phyloP scores from a whole-genome alignment of 1,140 invertebrate genomes.

The Pseudobourletiella spinata region DNA sequence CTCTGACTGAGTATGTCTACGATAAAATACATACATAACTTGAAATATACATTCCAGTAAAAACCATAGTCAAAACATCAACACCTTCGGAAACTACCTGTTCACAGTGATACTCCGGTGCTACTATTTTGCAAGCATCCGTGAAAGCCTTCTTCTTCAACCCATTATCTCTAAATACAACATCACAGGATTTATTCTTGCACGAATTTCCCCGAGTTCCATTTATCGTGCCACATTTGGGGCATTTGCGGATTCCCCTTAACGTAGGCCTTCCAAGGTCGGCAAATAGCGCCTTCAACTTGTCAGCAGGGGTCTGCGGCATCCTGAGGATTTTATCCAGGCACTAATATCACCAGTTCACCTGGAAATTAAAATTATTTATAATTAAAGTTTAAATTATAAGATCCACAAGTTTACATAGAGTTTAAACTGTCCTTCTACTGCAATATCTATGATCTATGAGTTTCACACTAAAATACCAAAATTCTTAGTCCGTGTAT shows the following conservation, averaged over 20 bases:
- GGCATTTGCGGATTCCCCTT: constrained; percentile 63
- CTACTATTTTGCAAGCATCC: constrained; percentile 48
- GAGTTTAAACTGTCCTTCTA: too few relatives aligned
- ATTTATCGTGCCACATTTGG: constrained; percentile 68
- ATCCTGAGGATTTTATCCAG: background rate
- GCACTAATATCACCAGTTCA: background rate
- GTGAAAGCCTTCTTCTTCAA: constrained; percentile 54
- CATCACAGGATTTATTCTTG: constrained; percentile 66
- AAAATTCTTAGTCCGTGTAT: too few relatives aligned
- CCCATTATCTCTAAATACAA: constrained; percentile 56
- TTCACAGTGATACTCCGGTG: background rate
- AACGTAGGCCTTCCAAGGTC: constrained; percentile 60
- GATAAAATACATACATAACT: background rate
- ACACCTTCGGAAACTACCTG: constrained; percentile 4
- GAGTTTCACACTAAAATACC: too few relatives aligned
- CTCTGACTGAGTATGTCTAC: constrained; percentile 49
- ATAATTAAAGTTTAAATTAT: background rate
- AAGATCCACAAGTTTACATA: too few relatives aligned
- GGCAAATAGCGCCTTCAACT: constrained; percentile 41
- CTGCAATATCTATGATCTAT: too few relatives aligned
- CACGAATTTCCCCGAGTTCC: constrained; percentile 63
- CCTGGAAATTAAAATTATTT: background rate
- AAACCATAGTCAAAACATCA: background rate
- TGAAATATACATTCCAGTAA: background rate
- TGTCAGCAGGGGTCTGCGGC: constrained; percentile 1